Percentiles rank a stretch among this genome's conserved stretches.
Evolutionary conservation across 1,140 invertebrate species (phyloP).

Genomic region (Caerostris darwini): DNA sequence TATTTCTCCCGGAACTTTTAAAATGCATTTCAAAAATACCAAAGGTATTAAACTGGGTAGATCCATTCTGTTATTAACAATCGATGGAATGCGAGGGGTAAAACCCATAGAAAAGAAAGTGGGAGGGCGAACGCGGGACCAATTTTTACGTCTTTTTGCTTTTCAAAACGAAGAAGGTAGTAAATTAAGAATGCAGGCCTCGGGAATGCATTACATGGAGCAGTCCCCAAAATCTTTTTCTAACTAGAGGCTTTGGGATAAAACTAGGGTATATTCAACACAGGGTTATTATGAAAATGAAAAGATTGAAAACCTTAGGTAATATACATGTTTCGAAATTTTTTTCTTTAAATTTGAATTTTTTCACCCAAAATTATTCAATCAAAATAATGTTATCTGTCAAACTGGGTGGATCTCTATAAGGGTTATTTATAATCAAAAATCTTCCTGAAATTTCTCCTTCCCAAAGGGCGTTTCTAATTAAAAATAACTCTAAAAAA

Average conservation of each 20-base stretch:
- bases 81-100: neutral
- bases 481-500: no score
- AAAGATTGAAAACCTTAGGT: neutral
- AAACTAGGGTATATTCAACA: neutral
- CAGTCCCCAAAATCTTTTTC: neutral
- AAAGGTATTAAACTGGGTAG: neutral
- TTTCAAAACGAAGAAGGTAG: slow-evolving; percentile 6
- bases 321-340: no score
- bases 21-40: slow-evolving; percentile 5
- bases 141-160: slow-evolving; percentile 6
- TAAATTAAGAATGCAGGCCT: slow-evolving; percentile 18
- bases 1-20: neutral
- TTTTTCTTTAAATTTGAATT: no score
- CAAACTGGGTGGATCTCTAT: no score
- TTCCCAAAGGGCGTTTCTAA: no score
- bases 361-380: no score
- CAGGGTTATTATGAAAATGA: neutral
- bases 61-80: neutral
- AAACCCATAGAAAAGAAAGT: neutral
- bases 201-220: neutral
- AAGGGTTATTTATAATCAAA: no score
- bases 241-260: neutral
- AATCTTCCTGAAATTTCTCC: no score
- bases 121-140: neutral
- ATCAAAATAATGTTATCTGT: no score